Base-by-base conservation (phyloP, 2,888 invertebrate species). In the Lasioglossum calceatum region DNA sequence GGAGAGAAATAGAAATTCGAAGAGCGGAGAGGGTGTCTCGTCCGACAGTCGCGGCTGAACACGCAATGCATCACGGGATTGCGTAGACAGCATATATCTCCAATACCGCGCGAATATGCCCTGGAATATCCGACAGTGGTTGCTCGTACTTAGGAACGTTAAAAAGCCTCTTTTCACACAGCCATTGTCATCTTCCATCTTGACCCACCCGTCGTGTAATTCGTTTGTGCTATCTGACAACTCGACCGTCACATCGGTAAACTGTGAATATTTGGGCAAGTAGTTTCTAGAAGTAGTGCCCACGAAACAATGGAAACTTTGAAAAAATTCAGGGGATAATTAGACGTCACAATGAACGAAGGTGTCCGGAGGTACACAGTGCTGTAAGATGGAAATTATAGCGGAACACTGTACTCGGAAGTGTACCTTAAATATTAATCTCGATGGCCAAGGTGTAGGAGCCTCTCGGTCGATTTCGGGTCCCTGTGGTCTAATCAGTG, bases 11-110 rank as follows among this genome's bases (percentile, higher is more conserved):
- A 76, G 86, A 80, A 84, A 86, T 83, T 88, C 88, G 88, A 86
- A 70, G 84, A 50, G 70, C 71, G 82, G 86, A 82, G 81, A 90
- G 92, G 88, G 91, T 88, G 92, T 92, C 92, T 92, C 90, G 91
- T 86, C 89, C n/a, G 80, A 85, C 74, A 90, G 89, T 88, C 90
- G 92, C 90, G 89, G 87, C 85, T 91, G 92, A 93, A 92, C 92
- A 92, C 85, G 93, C 93, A 91, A 94, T 94, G 91, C 92, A 94
- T 94, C 94, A 93, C 91, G 88, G 92, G 92, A 93, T 93, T 92
- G 93, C 93, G 92, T 92, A 91, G 90, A 89, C 89, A 90, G 92
- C 92, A 92, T 93, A 91, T 92, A 93, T 93, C 92, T 92, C 86
- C 89, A 86, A 92, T 92, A 91, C 91, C 85, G 76, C 88, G 87